phyloP scores from a whole-genome alignment of 2,888 invertebrate species.

The Ectropis crepuscularia region DNA sequence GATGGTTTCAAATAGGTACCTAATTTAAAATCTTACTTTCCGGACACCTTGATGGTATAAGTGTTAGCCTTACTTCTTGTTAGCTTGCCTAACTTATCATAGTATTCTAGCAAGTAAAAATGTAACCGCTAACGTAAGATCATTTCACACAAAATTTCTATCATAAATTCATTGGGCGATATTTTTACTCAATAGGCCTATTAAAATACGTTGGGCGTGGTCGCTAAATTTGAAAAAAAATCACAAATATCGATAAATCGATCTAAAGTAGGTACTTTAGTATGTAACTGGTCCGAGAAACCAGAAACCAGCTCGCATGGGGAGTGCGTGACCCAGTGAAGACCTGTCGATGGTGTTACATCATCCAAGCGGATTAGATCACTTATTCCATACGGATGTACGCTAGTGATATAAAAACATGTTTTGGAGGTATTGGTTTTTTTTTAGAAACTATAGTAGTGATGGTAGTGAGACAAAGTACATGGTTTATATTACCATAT shows the following conservation, averaged over 20 bases:
- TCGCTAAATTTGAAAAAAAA: not conserved
- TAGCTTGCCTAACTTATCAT: too few species aligned
- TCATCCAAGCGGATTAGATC: constrained; percentile 26
- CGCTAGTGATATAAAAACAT: constrained; percentile 8
- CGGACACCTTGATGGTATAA: too few species aligned
- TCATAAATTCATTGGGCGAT: too few species aligned
- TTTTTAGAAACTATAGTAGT: not conserved
- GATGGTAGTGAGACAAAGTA: not conserved
- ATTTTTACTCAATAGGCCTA: too few species aligned
- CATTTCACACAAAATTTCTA: too few species aligned
- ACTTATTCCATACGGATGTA: constrained; percentile 22
- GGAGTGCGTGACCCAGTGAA: constrained; percentile 28
- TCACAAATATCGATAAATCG: not conserved
- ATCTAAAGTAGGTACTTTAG: not conserved
- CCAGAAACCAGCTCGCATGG: constrained; percentile 16
- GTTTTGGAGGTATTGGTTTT: not conserved
- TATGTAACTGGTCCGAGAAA: constrained; percentile 8
- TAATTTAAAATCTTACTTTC: too few species aligned
- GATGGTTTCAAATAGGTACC: too few species aligned
- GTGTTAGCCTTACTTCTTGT: too few species aligned
- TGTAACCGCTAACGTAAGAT: too few species aligned
- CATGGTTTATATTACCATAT: too few species aligned
- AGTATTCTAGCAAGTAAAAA: too few species aligned
- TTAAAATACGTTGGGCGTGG: not conserved
- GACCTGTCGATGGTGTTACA: constrained; percentile 23